Evolutionary conservation across 2,888 invertebrate species (phyloP), one percentile per base, ranked within the genome.

Genomic region (Athripsodes cinereus): DNA sequence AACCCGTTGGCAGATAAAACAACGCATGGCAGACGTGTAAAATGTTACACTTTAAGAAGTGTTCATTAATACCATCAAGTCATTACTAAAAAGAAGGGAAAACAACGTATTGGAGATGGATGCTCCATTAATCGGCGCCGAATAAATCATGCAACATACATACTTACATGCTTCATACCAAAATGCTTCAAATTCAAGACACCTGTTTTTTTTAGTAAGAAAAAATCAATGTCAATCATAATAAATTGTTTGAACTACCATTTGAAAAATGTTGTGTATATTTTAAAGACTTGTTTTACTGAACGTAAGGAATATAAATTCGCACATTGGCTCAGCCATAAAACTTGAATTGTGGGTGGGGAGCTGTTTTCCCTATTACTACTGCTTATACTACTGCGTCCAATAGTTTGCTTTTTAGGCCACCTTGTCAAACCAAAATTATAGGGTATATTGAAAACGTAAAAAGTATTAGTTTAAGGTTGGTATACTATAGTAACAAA

Each of bases 401-500:
- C 20, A 13, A 49, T 48, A 48, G 11, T 55, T 55, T 34, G 31
- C 49, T 49, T 55, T 55, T 48, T 34, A n/a, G 55, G 47, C 31
- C 26, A 21, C 49, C n/a, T 55, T 55, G 55, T 55, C 55, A 55
- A 55, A 55, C 55, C 34, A 18, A 55, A 55, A 55, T 55, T 55
- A 55, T 55, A 55, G 55, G 55, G 49, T 48, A n/a, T n/a, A 55
- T 44, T 54, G 11, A 22, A 47, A 54, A 54, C 53, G 48, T 22
- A 47, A 21, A 19, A 46, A 44, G 22, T 31, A 31, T 22, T 47
- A 47, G 11, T 20, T 54, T 20, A 40, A 40, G 10, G 26, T 3
- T 26, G n/a, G n/a, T n/a, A n/a, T n/a, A n/a, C n/a, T n/a, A n/a
- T n/a, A n/a, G n/a, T n/a, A n/a, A n/a, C n/a, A n/a, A n/a, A n/a